Conservation (phyloP, 1,140 invertebrate species). For the Nomia melanderi region DNA sequence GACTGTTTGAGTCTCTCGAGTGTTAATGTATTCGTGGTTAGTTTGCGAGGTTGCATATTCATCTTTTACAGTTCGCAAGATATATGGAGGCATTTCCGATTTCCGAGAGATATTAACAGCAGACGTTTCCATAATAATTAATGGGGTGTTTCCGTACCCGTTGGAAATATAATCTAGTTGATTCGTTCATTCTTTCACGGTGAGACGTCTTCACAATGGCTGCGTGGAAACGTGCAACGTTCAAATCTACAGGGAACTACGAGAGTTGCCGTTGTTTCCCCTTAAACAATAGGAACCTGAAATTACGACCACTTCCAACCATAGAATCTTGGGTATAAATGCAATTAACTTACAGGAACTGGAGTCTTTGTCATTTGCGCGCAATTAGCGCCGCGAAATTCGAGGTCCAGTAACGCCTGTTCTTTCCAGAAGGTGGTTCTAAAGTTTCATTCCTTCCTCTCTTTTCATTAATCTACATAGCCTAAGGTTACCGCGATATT, state of each 20-base stretch:
- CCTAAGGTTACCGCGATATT: background rate
- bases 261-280: slow-evolving; percentile 30
- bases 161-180: slow-evolving; percentile 9
- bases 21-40: no score
- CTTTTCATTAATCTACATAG: background rate
- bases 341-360: slow-evolving; percentile 51
- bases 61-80: no score
- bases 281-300: slow-evolving; percentile 42
- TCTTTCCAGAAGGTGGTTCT: slow-evolving; percentile 9
- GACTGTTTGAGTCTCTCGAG: no score
- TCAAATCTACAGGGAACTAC: background rate
- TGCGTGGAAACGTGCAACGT: background rate
- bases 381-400: slow-evolving; percentile 39
- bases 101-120: background rate
- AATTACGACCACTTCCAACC: slow-evolving; percentile 38
- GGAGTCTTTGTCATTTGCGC: slow-evolving; percentile 50
- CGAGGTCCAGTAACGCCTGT: slow-evolving; percentile 35
- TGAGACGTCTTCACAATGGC: background rate
- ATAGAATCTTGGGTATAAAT: slow-evolving; percentile 45
- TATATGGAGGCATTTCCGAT: no score
- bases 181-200: slow-evolving; percentile 5
- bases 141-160: background rate
- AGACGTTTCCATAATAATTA: slow-evolving; percentile 15
- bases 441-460: background rate
- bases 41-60: no score